Evolutionary conservation across 2,797 vertebrate genomes (phyloP), one percentile per base, ranked within the genome.

Genomic region (Lagodon rhomboides): DNA sequence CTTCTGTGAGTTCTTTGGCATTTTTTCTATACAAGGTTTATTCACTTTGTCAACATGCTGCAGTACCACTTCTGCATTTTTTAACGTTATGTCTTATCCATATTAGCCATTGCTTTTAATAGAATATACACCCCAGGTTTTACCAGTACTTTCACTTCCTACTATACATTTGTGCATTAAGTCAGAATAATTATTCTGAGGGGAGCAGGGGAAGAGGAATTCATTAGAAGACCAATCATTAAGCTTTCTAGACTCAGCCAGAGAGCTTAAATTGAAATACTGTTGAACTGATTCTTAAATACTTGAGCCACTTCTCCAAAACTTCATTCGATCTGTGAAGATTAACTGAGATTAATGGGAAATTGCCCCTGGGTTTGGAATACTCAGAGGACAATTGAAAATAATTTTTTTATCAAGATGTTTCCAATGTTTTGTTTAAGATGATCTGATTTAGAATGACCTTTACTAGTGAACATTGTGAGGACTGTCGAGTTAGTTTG

Each of bases 301-400:
- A 23, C 23, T 3, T 51, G 55, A 46, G 59, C 18, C 18, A 61
- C 54, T 63, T 65, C 63, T 65, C 67, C 10, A 16, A 27, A 74
- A 41, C n/a, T 68, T 69, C 1, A 56, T 71, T 75, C 18, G 15
- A 59, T 76, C 25, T 27, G 38, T 65, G 22, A 38, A 75, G 59
- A 58, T 77, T 65, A 66, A 85, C 49, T 50, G 20, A 53, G 49
- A 81, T 85, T 73, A n/a, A 43, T 65, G 22, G 59, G 30, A 54
- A 86, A 77, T 72, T 60, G 11, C 69, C 30, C 44, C 69, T 23
- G 13, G n/a, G 61, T 60, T 77, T 13, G 41, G 50, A 53, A 54
- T n/a, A 65, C 55, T 61, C 34, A 58, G 50, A 64, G 38, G 49
- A 80, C 47, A 78, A 80, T 83, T 50, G 64, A 79, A 68, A 61